phyloP scores from a whole-genome alignment of 2,888 invertebrate species.

The Ephialtes manifestator region DNA sequence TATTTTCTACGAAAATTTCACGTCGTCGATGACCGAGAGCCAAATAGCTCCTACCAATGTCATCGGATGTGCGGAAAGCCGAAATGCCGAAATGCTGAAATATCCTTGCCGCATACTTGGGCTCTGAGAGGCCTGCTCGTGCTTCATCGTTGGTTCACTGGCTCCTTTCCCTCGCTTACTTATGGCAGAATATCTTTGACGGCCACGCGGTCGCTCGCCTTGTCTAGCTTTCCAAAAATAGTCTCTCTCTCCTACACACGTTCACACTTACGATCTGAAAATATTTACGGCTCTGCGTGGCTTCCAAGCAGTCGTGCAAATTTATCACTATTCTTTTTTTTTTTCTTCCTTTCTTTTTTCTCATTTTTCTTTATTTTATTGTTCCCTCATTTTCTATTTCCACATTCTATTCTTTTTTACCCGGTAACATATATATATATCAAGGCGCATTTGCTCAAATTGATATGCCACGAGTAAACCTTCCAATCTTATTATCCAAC shows the following conservation, averaged over 20 bases:
- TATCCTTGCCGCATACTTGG: neutral
- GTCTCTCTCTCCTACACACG: neutral
- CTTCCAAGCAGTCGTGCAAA: neutral
- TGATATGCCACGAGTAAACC: neutral
- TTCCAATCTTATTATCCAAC: neutral
- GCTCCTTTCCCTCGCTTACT: conserved; percentile 21
- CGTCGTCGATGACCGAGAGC: neutral
- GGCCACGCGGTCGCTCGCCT: conserved; percentile 54
- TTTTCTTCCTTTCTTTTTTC: no score
- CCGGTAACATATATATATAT: no score
- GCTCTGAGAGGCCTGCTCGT: no score
- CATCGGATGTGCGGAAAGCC: conserved; percentile 3
- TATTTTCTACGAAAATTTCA: neutral
- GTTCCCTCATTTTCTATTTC: neutral
- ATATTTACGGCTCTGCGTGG: conserved; percentile 41
- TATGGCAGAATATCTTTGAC: conserved; percentile 34
- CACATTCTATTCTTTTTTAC: neutral
- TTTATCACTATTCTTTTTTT: conserved; percentile 31
- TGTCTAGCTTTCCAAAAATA: conserved; percentile 62
- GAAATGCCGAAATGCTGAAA: neutral
- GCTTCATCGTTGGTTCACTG: no score
- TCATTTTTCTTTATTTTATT: neutral
- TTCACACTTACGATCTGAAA: conserved; percentile 26
- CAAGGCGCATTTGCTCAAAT: no score
- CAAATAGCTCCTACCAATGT: neutral